Conservation (phyloP, 2,797 vertebrate genomes). For the Phataginus tricuspis region DNA sequence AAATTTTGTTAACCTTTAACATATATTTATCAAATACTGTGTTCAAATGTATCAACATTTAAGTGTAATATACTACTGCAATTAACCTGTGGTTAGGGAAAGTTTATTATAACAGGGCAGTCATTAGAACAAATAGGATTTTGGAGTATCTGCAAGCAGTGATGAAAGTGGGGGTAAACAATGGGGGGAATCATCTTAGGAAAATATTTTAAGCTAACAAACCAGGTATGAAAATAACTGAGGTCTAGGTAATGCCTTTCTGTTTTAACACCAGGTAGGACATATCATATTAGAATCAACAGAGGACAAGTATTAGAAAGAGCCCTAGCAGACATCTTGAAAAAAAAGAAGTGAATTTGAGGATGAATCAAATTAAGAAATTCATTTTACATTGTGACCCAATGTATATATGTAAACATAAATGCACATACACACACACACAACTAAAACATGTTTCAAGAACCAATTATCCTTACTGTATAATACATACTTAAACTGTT, state of each 20-base stretch:
- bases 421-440: background rate
- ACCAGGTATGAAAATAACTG: background rate
- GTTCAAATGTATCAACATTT: background rate
- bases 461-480: background rate
- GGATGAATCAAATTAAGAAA: background rate
- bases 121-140: background rate
- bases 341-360: background rate
- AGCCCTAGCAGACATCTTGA: background rate
- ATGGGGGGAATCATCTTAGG: background rate
- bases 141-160: background rate
- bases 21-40: background rate
- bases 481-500: background rate
- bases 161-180: background rate
- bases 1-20: background rate
- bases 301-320: background rate
- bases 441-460: background rate
- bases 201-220: conserved; percentile 2
- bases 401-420: background rate
- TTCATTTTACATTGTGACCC: background rate
- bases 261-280: background rate
- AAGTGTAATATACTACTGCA: background rate
- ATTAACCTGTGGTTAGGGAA: background rate
- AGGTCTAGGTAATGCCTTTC: background rate
- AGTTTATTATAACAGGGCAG: background rate
- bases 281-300: background rate